These are phyloP conservation scores for Hypotaenidia philippensis DNA, from an alignment of 2,797 vertebrate species.

Conservation along the genomic window DNA sequence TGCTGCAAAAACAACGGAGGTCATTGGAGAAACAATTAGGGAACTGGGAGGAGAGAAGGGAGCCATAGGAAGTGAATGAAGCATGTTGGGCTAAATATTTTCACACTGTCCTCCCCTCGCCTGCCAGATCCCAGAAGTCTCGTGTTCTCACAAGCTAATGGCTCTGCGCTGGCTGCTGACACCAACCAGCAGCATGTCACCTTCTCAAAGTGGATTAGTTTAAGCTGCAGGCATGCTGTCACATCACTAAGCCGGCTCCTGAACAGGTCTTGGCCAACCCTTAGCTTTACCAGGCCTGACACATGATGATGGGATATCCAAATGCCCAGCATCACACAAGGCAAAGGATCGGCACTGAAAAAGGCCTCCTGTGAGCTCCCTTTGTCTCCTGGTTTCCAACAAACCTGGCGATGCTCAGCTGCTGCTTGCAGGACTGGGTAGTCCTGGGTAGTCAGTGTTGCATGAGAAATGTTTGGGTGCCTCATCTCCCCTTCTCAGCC, in stretches of 20 bases:
- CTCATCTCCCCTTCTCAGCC: background rate
- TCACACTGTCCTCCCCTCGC: background rate
- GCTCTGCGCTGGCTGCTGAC: background rate
- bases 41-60: background rate
- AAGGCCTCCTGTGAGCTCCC: background rate
- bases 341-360: background rate
- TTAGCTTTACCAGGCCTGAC: background rate
- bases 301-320: background rate
- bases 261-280: background rate
- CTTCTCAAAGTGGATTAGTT: background rate
- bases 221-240: background rate
- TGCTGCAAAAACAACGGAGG: background rate
- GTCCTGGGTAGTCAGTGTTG: background rate
- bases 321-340: background rate
- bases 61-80: background rate
- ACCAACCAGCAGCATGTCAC: background rate
- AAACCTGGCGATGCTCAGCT: fast-evolving
- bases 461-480: background rate
- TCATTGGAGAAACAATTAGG: constrained; percentile 7
- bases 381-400: fast-evolving
- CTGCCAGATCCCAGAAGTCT: background rate
- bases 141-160: background rate
- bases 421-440: background rate
- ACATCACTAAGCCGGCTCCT: background rate
- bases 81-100: background rate